These are phyloP conservation scores for Bombus waltoni DNA, from an alignment of 1,140 invertebrate species.

Conservation along the genomic window DNA sequence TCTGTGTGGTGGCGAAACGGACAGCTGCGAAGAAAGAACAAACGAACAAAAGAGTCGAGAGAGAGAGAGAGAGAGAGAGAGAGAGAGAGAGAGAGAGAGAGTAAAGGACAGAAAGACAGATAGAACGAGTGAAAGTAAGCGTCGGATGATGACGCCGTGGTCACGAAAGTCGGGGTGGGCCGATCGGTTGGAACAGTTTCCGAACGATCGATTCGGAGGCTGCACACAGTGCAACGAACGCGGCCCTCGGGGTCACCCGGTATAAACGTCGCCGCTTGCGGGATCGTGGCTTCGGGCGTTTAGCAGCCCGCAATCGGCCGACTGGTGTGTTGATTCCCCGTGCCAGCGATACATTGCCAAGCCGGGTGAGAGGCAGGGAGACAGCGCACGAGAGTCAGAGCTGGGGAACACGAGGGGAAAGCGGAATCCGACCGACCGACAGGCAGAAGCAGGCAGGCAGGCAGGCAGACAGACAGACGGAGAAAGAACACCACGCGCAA, in stretches of 20 bases:
- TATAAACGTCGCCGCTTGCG: constrained; percentile 75
- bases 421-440: constrained; percentile 22
- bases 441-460: constrained; percentile 6
- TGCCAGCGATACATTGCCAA: constrained; percentile 58
- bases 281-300: constrained; percentile 77
- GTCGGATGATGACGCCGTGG: not conserved
- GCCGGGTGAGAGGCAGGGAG: constrained; percentile 42
- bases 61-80: not conserved
- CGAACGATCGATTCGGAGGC: constrained; percentile 65
- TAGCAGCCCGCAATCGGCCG: constrained; percentile 76
- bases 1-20: not conserved
- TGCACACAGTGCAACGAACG: constrained; percentile 56
- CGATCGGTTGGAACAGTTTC: constrained; percentile 61
- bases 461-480: not conserved
- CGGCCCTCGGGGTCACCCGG: constrained; percentile 70
- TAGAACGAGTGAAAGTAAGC: constrained; percentile 6
- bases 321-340: constrained; percentile 74
- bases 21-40: not conserved
- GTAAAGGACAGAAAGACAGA: too few species aligned
- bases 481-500: constrained; percentile 15
- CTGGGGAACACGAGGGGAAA: not conserved
- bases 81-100: not conserved
- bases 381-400: constrained; percentile 42
- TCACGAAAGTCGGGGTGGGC: constrained; percentile 18
- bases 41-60: too few species aligned